Evolutionary conservation across 30 jellyfish, hydroid and myxozoan genomes (phyloP), one percentile per base, ranked within the genome.

Genomic region (Hydra vulgaris): DNA sequence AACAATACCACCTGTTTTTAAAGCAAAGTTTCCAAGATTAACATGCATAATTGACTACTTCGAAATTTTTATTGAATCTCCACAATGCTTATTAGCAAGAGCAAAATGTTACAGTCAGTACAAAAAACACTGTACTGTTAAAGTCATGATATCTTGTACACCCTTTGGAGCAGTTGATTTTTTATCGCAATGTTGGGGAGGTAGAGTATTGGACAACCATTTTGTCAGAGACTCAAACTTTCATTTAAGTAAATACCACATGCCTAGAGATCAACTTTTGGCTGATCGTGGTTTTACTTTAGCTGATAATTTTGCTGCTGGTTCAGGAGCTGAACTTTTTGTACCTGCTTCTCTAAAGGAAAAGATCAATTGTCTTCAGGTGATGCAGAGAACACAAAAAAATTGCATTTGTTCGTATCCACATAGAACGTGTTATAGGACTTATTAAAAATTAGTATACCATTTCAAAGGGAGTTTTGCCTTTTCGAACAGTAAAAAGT

Each of bases 101-200:
- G 88, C 95, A 21, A 80, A 85, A 68, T 23, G 67, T 23, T 85
- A 79, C 71, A 79, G 91, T 12, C 88, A 54, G 25, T 83, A 83
- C 55, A 85, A 85, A 53, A 72, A 85, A 77, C 73, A 86, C 8
- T 12, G 82, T 20, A 79, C 95, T 0, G 67, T 85, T 5, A 85
- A 85, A 75, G 53, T 79, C n/a, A 26, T 85, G 15, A 85, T 85
- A 71, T 85, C 94, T 15, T 84, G 94, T 67, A 85, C 88, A 25
- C 94, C 89, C 18, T 70, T 80, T 19, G 95, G 95, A 23, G 80
- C 87, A 27, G 71, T 85, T 20, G 68, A 73, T 66, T 82, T 74
- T 52, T 5, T 82, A 53, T 82, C 88, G 7, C 15, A 40, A 40
- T 76, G 87, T 15, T 74, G 81, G 81, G 89, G 89, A 21, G 88